Evolutionary conservation across 23 tunicate genomes (phyloP), one percentile per base, ranked within the genome.

Genomic region (Oikopleura vanhoeffeni): DNA sequence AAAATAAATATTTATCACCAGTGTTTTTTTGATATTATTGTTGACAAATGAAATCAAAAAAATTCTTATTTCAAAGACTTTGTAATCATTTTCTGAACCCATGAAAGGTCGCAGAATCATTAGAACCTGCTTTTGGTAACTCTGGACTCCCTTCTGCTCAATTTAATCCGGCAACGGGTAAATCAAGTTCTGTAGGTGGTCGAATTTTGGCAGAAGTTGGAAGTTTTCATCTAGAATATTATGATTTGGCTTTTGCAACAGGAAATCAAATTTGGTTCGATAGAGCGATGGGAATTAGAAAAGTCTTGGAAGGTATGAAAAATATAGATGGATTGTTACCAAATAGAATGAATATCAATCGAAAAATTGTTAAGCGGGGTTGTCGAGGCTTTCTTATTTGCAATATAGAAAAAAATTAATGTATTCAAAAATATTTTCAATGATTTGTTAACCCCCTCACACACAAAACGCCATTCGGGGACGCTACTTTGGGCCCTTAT

Each of bases 191-290:
- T 2, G 2, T 2, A 3, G 35, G 35, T 24, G 79, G 79, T 2
- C 79, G 79, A 24, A 71, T 71, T 71, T 30, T 71, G 3, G 79
- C 79, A 28, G 79, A 71, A 32, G 38, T 71, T 30, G 79, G 79
- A 38, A 71, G 79, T 38, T 71, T 71, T 30, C 79, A 71, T 71
- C 32, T 71, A 38, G 79, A 71, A 38, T 71, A 71, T 38, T 71
- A 71, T 30, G 79, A 71, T 71, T 32, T 71, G 38, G 79, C 79
- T 2, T 71, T 13, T 30, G 79, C 79, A 2, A 24, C 79, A 2
- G 79, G 79, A 3, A 38, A 71, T 2, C 27, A 71, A 32, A 18
- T 18, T 4, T 71, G 79, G 79, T 71, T 2, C 3, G 79, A 71
- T 32, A 71, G 79, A 38, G 79, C 79, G 3, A 13, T 13, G 27